Evolutionary conservation across 2,797 vertebrate genomes (phyloP), one percentile per base, ranked within the genome.

Genomic region (Lagorchestes hirsutus): DNA sequence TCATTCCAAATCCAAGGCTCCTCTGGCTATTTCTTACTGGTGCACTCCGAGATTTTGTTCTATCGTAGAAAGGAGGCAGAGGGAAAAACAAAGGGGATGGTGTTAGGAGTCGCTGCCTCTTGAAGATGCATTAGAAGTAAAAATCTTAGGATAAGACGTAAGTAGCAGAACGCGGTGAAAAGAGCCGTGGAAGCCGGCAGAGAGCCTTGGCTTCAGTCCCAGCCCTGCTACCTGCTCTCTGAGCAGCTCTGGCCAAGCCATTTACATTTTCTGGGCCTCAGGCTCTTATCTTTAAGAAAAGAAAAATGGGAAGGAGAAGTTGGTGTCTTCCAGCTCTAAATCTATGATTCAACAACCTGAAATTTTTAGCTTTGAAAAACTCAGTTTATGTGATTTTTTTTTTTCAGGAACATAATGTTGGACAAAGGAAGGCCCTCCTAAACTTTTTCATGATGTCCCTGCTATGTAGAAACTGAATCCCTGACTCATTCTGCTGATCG

Each of bases 321-420:
- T 58, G 34, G 5, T 18, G 6, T 74, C 74, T 87, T 87, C 74
- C 27, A 87, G 2, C 22, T 87, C 40, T 87, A 50, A 87, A 87
- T 46, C 18, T 50, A 27, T 11, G 3, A 50, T 46, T 87, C 40
- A 46, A 27, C 74, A 87, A 93, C 56, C 90, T 94, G 92, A 94
- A 94, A 91, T 92, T 93, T 55, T 74, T 74, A 74, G 50, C 40
- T 74, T 74, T 46, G 22, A 87, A 92, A 90, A 22, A 95, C 93
- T 95, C 56, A 46, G 2, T 50, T 94, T 91, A 18, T 34, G 40
- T 96, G 52, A 52, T 18, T 96, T 97, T 96, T 93, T 94, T 94
- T 95, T 96, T 87, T 87, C 22, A 50, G 74, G 67, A n/a, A 96
- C 94, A 97, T 93, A 96, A 92, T 58, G 29, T 40, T 13, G 54